phyloP scores from a whole-genome alignment of 2,888 invertebrate species.

The Lasioglossum malachurum region DNA sequence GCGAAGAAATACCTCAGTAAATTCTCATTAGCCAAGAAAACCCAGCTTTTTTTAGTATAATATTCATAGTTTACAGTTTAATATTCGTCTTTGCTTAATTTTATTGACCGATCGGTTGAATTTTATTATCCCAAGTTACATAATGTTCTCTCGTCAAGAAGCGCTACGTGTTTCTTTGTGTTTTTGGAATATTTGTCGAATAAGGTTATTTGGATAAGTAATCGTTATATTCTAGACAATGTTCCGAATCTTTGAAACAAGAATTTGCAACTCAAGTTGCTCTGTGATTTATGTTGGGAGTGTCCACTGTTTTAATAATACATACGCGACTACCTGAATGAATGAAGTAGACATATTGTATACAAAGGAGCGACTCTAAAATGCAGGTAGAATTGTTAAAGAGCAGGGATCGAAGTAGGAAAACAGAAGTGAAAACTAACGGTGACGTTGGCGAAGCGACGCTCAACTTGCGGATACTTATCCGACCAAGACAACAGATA shows the following conservation, averaged over 20 bases:
- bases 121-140: neutral
- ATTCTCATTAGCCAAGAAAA: too few relatives aligned
- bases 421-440: constrained; percentile 77
- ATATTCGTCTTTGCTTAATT: neutral
- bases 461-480: constrained; percentile 75
- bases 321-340: neutral
- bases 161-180: neutral
- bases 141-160: neutral
- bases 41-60: neutral
- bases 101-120: neutral
- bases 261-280: neutral
- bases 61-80: neutral
- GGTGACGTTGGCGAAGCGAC: constrained; percentile 80
- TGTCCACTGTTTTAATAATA: neutral
- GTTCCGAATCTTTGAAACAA: neutral
- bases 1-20: neutral
- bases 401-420: constrained; percentile 55
- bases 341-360: neutral
- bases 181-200: neutral
- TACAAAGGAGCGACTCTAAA: constrained; percentile 26
- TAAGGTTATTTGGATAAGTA: neutral
- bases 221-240: too few relatives aligned
- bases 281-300: neutral
- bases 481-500: neutral
- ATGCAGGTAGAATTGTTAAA: constrained; percentile 53